Evolutionary conservation across 2,797 vertebrate genomes (phyloP).

Genomic region (Pantherophis alleghaniensis): DNA sequence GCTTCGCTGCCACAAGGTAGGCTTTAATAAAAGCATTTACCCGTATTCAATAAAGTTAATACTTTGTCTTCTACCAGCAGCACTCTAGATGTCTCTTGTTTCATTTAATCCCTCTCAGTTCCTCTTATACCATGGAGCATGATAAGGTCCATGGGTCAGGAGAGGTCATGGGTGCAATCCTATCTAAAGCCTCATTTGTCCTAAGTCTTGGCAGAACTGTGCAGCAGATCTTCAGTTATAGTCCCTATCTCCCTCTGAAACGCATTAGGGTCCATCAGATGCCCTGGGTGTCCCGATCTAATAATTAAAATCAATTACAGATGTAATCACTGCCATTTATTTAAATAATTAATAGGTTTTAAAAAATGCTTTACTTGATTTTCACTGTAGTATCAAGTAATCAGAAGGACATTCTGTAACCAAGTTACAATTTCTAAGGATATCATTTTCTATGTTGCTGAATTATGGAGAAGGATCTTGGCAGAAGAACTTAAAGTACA

Average conservation of each 20-base stretch:
- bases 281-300: not conserved
- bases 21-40: not conserved
- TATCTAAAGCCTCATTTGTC: not conserved
- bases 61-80: not conserved
- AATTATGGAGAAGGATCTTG: not conserved
- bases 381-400: not conserved
- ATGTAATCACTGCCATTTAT: not conserved
- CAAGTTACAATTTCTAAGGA: not conserved
- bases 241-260: not conserved
- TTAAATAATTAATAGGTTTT: not conserved
- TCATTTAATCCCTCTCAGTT: not conserved
- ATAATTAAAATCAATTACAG: not conserved
- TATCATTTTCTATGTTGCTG: not conserved
- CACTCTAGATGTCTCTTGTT: not conserved
- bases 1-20: not conserved
- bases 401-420: not conserved
- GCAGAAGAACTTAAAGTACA: not conserved
- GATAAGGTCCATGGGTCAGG: not conserved
- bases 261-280: not conserved
- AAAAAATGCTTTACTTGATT: not conserved
- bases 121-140: not conserved
- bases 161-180: not conserved
- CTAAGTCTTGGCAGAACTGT: not conserved
- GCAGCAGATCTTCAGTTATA: not conserved
- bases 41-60: not conserved